Conservation (phyloP, 2,113 vertebrate genomes). For the Mastomys coucha region DNA sequence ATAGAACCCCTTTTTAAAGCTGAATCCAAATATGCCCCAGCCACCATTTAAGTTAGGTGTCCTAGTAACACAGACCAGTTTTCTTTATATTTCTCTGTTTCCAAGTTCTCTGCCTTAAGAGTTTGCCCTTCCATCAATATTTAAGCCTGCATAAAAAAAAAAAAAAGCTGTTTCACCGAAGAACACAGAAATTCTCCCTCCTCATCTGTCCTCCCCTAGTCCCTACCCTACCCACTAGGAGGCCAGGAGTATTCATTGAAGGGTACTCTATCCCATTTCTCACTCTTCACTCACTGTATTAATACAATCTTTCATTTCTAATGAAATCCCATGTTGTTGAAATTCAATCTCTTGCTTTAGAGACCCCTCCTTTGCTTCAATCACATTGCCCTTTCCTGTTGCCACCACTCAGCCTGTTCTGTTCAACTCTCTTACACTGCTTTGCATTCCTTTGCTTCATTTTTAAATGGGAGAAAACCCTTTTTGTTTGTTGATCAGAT, state of each 20-base stretch:
- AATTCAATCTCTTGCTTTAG: neutral
- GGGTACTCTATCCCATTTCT: neutral
- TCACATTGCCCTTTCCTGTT: fast-evolving
- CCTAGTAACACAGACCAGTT: neutral
- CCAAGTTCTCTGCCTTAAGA: neutral
- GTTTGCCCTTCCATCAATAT: neutral
- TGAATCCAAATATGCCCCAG: fast-evolving
- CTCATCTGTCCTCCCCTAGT: neutral
- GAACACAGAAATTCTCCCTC: neutral
- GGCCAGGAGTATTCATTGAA: neutral
- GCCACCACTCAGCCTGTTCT: neutral
- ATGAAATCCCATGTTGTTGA: neutral
- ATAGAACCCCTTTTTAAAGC: neutral
- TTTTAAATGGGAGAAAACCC: neutral
- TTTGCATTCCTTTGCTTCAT: neutral
- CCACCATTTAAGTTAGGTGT: neutral
- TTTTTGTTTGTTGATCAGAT: neutral
- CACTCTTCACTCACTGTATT: neutral
- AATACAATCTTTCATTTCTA: neutral
- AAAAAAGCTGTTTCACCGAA: neutral
- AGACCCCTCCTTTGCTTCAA: neutral
- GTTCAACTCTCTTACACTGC: neutral
- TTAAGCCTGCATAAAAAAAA: neutral
- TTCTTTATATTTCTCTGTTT: neutral
- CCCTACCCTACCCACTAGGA: neutral